A percentile compares a stretch with the other conserved stretches of the same genome.
These are phyloP conservation scores for Mechanitis mazaeus DNA, from an alignment of 2,888 invertebrate species.

Conservation along the genomic window DNA sequence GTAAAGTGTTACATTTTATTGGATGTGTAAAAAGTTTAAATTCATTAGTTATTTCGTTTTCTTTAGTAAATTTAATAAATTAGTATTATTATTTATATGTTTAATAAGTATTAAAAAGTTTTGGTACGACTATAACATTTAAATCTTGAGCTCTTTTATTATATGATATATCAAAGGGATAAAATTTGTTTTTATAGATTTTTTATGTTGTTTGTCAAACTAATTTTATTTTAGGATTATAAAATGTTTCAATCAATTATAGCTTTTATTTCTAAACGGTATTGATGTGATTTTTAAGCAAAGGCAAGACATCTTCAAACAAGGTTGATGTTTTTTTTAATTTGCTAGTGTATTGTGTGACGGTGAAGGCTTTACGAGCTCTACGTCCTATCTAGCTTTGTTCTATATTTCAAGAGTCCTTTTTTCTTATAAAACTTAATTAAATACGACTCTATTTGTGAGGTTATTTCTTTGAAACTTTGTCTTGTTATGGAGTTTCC, in stretches of 20 bases:
- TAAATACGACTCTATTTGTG: too few species aligned
- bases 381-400: slow-evolving; percentile 33
- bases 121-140: too few species aligned
- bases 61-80: neutral
- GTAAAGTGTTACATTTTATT: neutral
- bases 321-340: slow-evolving; percentile 8
- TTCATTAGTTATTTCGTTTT: neutral
- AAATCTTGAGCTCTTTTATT: too few species aligned
- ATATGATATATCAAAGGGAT: too few species aligned
- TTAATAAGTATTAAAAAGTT: too few species aligned
- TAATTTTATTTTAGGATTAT: too few species aligned
- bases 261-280: neutral
- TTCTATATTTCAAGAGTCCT: slow-evolving; percentile 22
- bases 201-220: too few species aligned
- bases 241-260: neutral
- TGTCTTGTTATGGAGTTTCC: neutral
- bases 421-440: neutral
- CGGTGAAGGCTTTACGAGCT: slow-evolving; percentile 31
- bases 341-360: slow-evolving; percentile 24
- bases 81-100: neutral
- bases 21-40: neutral
- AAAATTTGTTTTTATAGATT: too few species aligned
- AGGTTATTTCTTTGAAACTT: too few species aligned
- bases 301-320: neutral
- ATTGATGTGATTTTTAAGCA: neutral